phyloP scores from a whole-genome alignment of 2,113 vertebrate species.

The Ctenodactylus gundi region DNA sequence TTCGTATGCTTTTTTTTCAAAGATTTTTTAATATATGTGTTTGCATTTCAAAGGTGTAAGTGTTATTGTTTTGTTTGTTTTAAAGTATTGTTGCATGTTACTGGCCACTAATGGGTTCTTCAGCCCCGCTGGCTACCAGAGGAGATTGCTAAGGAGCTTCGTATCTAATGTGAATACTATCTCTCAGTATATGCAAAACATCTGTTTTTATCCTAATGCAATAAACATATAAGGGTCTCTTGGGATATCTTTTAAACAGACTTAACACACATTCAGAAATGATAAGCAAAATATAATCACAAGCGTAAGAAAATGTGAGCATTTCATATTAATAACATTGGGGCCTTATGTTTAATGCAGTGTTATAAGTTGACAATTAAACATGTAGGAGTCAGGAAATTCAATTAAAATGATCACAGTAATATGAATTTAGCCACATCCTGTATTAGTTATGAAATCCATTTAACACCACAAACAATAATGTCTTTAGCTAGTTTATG shows the following conservation, averaged over 20 bases:
- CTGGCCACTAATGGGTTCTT: not conserved
- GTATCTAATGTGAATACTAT: not conserved
- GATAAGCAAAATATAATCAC: constrained; percentile 64
- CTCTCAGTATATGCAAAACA: constrained; percentile 43
- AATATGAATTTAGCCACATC: constrained; percentile 65
- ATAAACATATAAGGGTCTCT: constrained; percentile 25
- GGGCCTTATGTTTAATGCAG: constrained; percentile 62
- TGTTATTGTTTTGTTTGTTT: not conserved
- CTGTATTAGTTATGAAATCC: constrained; percentile 68
- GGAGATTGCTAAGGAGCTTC: not conserved
- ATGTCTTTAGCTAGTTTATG: constrained; percentile 53
- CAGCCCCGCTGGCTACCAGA: not conserved
- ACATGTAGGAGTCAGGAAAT: constrained; percentile 62
- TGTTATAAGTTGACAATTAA: constrained; percentile 67
- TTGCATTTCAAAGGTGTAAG: not conserved
- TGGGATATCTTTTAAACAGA: constrained; percentile 45
- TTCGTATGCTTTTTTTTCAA: not conserved
- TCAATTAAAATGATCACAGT: constrained; percentile 68
- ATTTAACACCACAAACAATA: constrained; percentile 62
- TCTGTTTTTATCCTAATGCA: constrained; percentile 47
- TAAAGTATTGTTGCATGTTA: not conserved
- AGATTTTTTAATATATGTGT: not conserved
- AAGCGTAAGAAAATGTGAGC: constrained; percentile 1
- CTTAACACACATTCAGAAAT: constrained; percentile 25
- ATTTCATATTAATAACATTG: constrained; percentile 35